Evolutionary conservation across 2,113 vertebrate species (phyloP).

Genomic region (Nyctereutes procyonoides): DNA sequence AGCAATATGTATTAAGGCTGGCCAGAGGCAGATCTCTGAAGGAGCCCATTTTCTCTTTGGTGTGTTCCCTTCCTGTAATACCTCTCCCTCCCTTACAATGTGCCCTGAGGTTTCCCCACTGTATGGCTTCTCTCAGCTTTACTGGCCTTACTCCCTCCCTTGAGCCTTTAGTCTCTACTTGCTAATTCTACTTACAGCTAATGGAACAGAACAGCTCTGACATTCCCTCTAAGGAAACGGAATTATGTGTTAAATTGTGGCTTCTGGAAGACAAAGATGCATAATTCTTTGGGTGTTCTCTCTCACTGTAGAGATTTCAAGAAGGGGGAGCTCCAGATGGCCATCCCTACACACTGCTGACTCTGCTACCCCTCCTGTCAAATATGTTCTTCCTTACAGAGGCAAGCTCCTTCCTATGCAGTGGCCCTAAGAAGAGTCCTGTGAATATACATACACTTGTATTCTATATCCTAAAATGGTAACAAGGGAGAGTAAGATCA

Average conservation of each 20-base stretch:
- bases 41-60: background rate
- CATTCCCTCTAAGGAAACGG: background rate
- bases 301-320: background rate
- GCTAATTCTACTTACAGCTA: background rate
- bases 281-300: background rate
- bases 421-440: background rate
- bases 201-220: background rate
- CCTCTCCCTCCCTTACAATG: background rate
- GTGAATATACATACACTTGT: background rate
- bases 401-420: background rate
- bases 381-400: background rate
- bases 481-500: background rate
- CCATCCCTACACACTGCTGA: accelerated
- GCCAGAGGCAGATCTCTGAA: background rate
- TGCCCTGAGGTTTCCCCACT: background rate
- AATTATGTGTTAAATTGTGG: background rate
- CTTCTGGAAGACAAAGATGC: background rate
- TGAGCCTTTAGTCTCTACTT: background rate
- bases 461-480: background rate
- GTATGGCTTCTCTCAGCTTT: background rate
- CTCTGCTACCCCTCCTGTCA: background rate
- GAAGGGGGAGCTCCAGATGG: background rate
- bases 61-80: background rate
- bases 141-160: background rate
- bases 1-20: background rate